These are phyloP conservation scores for Heloderma charlesbogerti DNA, from an alignment of 2,113 vertebrate species.

Conservation along the genomic window DNA sequence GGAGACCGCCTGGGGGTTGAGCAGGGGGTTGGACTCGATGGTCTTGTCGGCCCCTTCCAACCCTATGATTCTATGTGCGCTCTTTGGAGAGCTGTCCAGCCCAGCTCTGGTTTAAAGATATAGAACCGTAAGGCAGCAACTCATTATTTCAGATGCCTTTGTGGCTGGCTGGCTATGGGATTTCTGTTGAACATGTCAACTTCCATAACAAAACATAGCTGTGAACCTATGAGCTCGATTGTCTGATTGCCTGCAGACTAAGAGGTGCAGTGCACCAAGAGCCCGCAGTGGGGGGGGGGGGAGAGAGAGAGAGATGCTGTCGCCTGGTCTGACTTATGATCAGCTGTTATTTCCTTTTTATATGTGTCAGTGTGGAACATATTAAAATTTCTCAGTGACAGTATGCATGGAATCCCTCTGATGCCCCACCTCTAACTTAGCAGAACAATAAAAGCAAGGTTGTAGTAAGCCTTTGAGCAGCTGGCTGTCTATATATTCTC, in stretches of 20 bases:
- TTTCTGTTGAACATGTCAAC: constrained; percentile 25
- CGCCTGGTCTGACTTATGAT: constrained; percentile 73
- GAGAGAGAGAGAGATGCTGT: constrained; percentile 57
- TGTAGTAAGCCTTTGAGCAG: constrained; percentile 88
- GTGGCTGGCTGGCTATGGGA: neutral
- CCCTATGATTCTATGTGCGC: too few relatives aligned
- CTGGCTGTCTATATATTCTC: constrained; percentile 86
- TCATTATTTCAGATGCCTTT: neutral
- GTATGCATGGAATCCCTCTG: constrained; percentile 87
- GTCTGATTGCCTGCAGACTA: constrained; percentile 9
- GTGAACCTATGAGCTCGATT: constrained; percentile 23
- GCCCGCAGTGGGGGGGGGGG: neutral
- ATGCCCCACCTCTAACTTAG: constrained; percentile 88
- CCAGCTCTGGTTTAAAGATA: too few relatives aligned
- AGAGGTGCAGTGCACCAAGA: constrained; percentile 21
- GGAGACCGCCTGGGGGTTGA: too few relatives aligned
- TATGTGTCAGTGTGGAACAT: constrained; percentile 85
- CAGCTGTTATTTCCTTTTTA: constrained; percentile 89
- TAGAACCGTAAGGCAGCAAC: too few relatives aligned
- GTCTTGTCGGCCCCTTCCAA: too few relatives aligned
- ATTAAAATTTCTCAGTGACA: constrained; percentile 85
- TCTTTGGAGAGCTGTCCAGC: too few relatives aligned
- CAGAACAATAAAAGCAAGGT: constrained; percentile 88
- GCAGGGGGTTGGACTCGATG: too few relatives aligned
- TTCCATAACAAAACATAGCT: constrained; percentile 31